Evolutionary conservation across 2,888 invertebrate species (phyloP).

Genomic region (Melanchra persicariae): DNA sequence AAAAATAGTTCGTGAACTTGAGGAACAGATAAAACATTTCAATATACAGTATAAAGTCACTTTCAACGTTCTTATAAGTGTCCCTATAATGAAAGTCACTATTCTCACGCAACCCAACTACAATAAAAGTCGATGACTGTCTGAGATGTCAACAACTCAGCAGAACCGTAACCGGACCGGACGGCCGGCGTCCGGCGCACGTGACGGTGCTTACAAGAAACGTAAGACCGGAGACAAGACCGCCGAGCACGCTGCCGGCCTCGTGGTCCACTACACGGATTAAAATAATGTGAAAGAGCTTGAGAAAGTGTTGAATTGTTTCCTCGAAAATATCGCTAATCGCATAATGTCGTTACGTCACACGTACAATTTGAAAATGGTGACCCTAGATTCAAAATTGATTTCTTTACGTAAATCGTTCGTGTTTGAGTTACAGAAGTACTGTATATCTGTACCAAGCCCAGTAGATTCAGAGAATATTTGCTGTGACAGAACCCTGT

Average conservation of each 20-base stretch:
- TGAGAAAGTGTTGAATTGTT: no score
- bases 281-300: background rate
- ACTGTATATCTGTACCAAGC: no score
- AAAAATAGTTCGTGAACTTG: no score
- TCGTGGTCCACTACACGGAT: conserved; percentile 40
- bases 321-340: no score
- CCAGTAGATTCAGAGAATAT: no score
- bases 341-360: no score
- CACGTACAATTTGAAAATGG: no score
- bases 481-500: no score
- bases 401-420: no score
- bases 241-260: conserved; percentile 49
- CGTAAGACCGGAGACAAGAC: conserved; percentile 20
- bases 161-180: conserved; percentile 17
- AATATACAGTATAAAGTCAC: background rate
- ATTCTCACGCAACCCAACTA: background rate
- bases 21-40: background rate
- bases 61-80: background rate
- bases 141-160: background rate
- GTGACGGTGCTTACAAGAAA: conserved; percentile 40
- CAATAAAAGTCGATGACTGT: conserved; percentile 12
- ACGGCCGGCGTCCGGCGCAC: conserved; percentile 35
- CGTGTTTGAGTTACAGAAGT: no score
- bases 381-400: no score
- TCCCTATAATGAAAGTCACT: background rate